phyloP scores from a whole-genome alignment of 2,113 vertebrate species.

The Hemiprocne comata region DNA sequence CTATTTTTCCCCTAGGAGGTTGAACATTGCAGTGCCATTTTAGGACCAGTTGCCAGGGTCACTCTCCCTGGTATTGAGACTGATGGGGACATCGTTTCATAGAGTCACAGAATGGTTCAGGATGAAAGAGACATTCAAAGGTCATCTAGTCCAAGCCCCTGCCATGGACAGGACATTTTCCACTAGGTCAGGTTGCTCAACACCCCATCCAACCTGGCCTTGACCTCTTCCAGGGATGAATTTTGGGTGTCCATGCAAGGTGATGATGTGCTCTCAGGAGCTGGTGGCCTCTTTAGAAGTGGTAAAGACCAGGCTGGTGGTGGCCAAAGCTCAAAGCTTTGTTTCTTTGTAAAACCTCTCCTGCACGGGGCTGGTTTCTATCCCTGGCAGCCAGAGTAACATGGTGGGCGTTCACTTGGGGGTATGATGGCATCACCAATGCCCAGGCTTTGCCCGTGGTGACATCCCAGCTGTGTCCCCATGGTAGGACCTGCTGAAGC shows the following conservation, averaged over 20 bases:
- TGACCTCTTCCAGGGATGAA: background rate
- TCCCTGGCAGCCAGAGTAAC: background rate
- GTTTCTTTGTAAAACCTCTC: background rate
- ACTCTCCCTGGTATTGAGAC: background rate
- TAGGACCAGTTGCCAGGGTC: background rate
- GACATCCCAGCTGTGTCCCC: rapidly evolving
- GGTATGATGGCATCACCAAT: rapidly evolving
- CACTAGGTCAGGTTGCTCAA: background rate
- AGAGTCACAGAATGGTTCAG: background rate
- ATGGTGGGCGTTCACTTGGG: rapidly evolving
- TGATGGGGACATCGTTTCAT: background rate
- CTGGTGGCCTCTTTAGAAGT: background rate
- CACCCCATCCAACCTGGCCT: background rate
- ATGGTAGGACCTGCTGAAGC: constrained; percentile 91
- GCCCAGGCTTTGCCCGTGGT: background rate
- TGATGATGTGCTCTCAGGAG: background rate
- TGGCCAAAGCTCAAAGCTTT: background rate
- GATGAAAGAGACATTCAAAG: background rate
- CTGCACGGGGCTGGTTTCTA: background rate
- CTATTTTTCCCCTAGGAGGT: background rate
- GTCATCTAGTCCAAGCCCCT: background rate
- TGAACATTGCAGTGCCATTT: background rate
- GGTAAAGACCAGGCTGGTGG: background rate
- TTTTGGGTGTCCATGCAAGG: rapidly evolving
- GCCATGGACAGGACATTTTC: background rate